A percentile compares a stretch with the other conserved stretches of the same genome.
phyloP scores from a whole-genome alignment of 2,888 invertebrate genomes.

The Tortricodes alternella region DNA sequence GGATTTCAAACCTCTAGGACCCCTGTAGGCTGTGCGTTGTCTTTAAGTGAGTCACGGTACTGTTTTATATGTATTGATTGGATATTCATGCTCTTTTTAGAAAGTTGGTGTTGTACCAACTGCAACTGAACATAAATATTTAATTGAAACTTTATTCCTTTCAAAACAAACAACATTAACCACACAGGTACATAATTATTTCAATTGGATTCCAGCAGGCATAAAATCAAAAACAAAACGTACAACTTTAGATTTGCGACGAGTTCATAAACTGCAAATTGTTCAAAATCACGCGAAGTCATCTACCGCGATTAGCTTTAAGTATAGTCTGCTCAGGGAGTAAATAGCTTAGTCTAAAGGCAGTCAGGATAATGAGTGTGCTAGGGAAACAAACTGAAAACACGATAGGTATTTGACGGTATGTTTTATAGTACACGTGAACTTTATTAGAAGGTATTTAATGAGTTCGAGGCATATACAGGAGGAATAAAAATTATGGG shows the following conservation, averaged over 20 bases:
- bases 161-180: neutral
- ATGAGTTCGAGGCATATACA: too few species aligned
- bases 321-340: conserved; percentile 14
- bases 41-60: too few species aligned
- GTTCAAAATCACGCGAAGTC: conserved; percentile 20
- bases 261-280: conserved; percentile 25
- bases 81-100: neutral
- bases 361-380: conserved; percentile 21
- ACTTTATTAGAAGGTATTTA: too few species aligned
- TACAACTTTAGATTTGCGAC: conserved; percentile 10
- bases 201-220: neutral
- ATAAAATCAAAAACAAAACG: neutral
- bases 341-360: conserved; percentile 24
- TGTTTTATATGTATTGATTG: neutral
- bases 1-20: too few species aligned
- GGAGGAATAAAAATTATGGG: too few species aligned
- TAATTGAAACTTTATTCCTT: neutral
- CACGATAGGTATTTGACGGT: conserved; percentile 4
- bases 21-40: too few species aligned
- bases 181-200: neutral
- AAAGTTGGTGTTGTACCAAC: neutral
- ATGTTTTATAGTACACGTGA: neutral
- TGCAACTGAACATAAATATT: neutral
- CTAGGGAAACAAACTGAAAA: conserved; percentile 9
- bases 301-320: conserved; percentile 19